Percentiles rank a stretch among this genome's conserved stretches.
Evolutionary conservation across 2,113 vertebrate species (phyloP).

Genomic region (Lepidothrix coronata): DNA sequence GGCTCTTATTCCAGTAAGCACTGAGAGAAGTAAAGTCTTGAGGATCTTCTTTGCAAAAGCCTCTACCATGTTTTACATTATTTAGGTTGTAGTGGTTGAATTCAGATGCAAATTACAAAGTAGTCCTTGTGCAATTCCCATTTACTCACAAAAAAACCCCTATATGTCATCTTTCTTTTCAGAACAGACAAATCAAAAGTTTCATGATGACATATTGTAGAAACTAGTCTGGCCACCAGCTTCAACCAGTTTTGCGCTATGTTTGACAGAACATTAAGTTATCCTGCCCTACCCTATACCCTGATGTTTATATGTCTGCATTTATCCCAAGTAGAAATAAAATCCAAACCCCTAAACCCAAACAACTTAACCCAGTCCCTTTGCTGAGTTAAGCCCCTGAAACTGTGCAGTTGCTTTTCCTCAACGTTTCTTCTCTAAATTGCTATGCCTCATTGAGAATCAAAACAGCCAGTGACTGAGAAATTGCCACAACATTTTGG

Average conservation of each 20-base stretch:
- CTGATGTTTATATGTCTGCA: not conserved
- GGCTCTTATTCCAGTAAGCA: not conserved
- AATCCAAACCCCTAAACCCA: not conserved
- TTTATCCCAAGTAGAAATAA: not conserved
- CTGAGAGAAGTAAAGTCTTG: not conserved
- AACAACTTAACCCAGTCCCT: not conserved
- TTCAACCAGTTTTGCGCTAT: not conserved
- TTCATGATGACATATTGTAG: not conserved
- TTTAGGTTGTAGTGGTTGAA: not conserved
- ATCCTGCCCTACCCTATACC: not conserved
- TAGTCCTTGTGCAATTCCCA: not conserved
- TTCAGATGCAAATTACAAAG: not conserved
- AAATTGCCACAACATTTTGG: not conserved
- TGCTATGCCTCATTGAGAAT: not conserved
- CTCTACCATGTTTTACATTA: fast-evolving
- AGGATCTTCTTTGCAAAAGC: not conserved
- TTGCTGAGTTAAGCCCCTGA: not conserved
- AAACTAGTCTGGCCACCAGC: not conserved
- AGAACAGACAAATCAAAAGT: not conserved
- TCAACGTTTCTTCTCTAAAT: not conserved
- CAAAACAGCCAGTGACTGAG: not conserved
- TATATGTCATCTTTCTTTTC: not conserved
- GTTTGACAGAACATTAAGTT: not conserved
- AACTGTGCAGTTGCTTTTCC: not conserved
- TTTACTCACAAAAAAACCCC: not conserved